A percentile compares a stretch with the other conserved stretches of the same genome.
Conservation (phyloP, 2,888 invertebrate species). For the Trissolcus brochymenae region DNA sequence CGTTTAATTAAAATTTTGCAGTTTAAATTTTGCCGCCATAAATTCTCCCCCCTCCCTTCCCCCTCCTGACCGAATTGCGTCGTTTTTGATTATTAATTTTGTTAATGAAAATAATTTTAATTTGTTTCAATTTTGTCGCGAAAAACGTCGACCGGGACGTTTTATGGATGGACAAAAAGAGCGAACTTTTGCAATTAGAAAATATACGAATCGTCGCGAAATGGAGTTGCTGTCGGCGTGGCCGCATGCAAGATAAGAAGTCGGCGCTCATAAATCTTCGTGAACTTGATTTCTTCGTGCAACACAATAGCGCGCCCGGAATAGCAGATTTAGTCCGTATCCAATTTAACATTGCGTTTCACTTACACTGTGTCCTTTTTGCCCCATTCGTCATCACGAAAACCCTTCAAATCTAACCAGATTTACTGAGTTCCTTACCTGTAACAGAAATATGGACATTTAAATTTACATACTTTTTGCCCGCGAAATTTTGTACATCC, state of each 20-base stretch:
- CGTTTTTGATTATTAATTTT: too few species aligned
- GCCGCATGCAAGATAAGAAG: conserved; percentile 47
- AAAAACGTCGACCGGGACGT: too few species aligned
- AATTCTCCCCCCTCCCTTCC: too few species aligned
- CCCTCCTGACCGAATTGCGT: too few species aligned
- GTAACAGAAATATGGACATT: conserved; percentile 20
- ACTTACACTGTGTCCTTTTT: conserved; percentile 38
- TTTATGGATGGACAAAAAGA: too few species aligned
- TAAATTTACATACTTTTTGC: too few species aligned
- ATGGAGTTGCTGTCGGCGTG: conserved; percentile 43
- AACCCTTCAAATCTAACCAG: conserved; percentile 29
- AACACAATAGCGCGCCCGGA: conserved; percentile 46
- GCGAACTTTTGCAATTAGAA: conserved; percentile 30
- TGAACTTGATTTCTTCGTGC: conserved; percentile 51
- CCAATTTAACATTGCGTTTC: conserved; percentile 54
- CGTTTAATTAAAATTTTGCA: background rate
- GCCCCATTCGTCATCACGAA: conserved; percentile 25
- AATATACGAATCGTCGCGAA: conserved; percentile 42
- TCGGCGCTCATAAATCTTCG: conserved; percentile 48
- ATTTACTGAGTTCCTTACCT: conserved; percentile 36
- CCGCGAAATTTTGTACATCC: too few species aligned
- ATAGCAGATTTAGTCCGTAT: conserved; percentile 54
- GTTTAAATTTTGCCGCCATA: too few species aligned
- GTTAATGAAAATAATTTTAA: too few species aligned
- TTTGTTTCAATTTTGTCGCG: too few species aligned